These are phyloP conservation scores for Neoascia interrupta DNA, from an alignment of 2,888 invertebrate species.

Conservation along the genomic window DNA sequence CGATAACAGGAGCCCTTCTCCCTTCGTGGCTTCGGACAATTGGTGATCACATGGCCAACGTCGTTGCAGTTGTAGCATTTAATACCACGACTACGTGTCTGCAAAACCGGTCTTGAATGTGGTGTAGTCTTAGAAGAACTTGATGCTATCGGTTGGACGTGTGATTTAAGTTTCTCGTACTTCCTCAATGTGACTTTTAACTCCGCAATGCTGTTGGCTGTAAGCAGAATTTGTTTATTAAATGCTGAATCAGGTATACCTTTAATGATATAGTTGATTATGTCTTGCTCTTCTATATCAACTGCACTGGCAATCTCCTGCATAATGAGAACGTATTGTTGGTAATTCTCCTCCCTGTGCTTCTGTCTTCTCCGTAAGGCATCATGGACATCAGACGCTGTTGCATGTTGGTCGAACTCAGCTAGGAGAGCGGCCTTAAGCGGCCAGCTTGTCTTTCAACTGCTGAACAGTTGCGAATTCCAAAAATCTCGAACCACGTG, in stretches of 20 bases:
- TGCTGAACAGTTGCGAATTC: too few species aligned
- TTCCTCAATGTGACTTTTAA: conserved; percentile 8
- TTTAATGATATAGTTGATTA: conserved; percentile 21
- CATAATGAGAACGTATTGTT: conserved; percentile 12
- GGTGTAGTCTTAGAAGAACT: neutral
- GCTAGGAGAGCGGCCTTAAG: neutral
- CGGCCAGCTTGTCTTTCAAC: too few species aligned
- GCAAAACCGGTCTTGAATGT: neutral
- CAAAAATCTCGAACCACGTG: too few species aligned
- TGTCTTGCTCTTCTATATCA: conserved; percentile 34
- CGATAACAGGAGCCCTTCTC: conserved; percentile 24
- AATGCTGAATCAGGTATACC: conserved; percentile 18
- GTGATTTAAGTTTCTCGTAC: conserved; percentile 22
- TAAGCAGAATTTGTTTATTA: conserved; percentile 23
- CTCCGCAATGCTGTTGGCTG: conserved; percentile 21
- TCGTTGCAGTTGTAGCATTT: conserved; percentile 35
- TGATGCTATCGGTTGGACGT: conserved; percentile 4
- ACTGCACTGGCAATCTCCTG: conserved; percentile 20
- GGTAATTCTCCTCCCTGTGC: conserved; percentile 1
- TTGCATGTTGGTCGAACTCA: conserved; percentile 5
- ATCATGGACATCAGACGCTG: conserved; percentile 4
- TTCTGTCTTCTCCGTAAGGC: conserved; percentile 10
- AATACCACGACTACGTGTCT: neutral
- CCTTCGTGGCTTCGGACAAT: conserved; percentile 18
- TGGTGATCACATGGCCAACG: conserved; percentile 2